Conservation (phyloP, 92 coral and sea anemone species). For the Palythoa grandis region DNA sequence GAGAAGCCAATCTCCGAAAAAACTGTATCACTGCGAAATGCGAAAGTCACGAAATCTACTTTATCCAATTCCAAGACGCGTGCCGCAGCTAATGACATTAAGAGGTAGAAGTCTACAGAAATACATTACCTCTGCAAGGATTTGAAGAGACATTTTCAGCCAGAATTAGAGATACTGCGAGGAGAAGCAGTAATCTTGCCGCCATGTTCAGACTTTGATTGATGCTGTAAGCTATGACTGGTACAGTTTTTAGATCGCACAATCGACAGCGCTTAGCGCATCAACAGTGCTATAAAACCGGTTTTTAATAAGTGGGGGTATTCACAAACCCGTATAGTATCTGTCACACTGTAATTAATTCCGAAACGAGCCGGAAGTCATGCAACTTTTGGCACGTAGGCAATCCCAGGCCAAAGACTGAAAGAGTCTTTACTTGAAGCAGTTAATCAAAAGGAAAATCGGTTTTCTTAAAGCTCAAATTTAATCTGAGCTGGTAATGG, state of each 20-base stretch:
- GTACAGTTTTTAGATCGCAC: not conserved
- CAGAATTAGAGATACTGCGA: not conserved
- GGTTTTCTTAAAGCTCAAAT: too few species aligned
- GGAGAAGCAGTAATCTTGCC: not conserved
- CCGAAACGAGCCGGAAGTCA: too few species aligned
- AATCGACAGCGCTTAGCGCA: too few species aligned
- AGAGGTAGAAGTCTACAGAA: not conserved
- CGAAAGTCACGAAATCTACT: not conserved
- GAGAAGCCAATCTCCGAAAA: not conserved
- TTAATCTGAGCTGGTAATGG: too few species aligned
- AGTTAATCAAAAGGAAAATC: too few species aligned
- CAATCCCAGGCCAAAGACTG: too few species aligned
- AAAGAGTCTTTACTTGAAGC: too few species aligned
- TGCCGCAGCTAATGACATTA: not conserved
- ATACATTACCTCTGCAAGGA: conserved; percentile 10
- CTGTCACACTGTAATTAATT: too few species aligned
- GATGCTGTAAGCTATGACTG: not conserved
- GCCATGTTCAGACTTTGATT: not conserved
- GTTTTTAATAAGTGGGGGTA: too few species aligned
- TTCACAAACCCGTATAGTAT: too few species aligned
- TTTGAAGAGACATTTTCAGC: not conserved
- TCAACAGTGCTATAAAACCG: too few species aligned
- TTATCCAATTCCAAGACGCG: conserved; percentile 1
- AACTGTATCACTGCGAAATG: not conserved
- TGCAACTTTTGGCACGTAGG: too few species aligned